A percentile compares a stretch with the other conserved stretches of the same genome.
These are phyloP conservation scores for Tachuris rubrigastra DNA, from an alignment of 2,113 vertebrate species.

Conservation along the genomic window DNA sequence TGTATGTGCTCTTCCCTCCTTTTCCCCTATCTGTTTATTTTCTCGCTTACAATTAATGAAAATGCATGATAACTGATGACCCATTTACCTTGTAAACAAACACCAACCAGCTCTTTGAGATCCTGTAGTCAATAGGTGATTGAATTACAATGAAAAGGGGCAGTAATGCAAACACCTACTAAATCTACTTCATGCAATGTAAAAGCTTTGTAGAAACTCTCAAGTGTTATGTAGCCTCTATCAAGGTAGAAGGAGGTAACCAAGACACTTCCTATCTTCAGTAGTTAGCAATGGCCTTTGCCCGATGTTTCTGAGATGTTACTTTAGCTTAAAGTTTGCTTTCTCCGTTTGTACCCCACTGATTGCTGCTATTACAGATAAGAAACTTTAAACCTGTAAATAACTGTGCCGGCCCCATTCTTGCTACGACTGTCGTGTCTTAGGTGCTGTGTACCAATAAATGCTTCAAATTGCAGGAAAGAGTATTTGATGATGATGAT, in stretches of 20 bases:
- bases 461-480: neutral
- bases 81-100: neutral
- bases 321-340: neutral
- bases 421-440: neutral
- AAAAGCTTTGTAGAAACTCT: neutral
- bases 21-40: neutral
- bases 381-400: neutral
- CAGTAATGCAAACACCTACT: neutral
- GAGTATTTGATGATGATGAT: neutral
- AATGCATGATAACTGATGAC: neutral
- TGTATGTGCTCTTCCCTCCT: neutral
- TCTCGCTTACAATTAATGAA: neutral
- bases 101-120: neutral
- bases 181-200: neutral
- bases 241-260: neutral
- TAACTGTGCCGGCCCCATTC: neutral
- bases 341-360: neutral
- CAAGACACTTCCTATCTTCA: neutral
- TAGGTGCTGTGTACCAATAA: neutral
- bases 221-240: neutral
- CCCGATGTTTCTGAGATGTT: neutral
- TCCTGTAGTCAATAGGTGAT: neutral
- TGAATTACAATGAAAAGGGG: neutral
- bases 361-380: neutral
- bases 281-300: neutral